phyloP scores from a whole-genome alignment of 2,888 invertebrate genomes.

The Cryptops parisi region DNA sequence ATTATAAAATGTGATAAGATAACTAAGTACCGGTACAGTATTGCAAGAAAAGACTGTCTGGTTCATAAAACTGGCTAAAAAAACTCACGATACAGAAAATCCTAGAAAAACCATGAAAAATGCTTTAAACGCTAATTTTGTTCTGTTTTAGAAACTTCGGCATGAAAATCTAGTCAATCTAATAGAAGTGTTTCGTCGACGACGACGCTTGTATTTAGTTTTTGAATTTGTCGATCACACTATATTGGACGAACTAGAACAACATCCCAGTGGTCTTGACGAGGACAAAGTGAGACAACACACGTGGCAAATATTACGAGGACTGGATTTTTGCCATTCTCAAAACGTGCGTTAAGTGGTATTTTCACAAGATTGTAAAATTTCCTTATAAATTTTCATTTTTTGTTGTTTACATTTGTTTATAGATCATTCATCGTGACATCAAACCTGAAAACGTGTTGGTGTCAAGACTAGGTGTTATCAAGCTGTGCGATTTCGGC shows the following conservation, averaged over 20 bases:
- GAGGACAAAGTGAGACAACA: slow-evolving; percentile 57
- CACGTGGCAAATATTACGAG: slow-evolving; percentile 65
- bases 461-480: slow-evolving; percentile 60
- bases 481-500: slow-evolving; percentile 83
- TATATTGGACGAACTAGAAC: slow-evolving; percentile 66
- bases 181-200: slow-evolving; percentile 72
- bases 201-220: slow-evolving; percentile 69
- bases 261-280: slow-evolving; percentile 51
- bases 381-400: not conserved
- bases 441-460: slow-evolving; percentile 81
- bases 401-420: not conserved
- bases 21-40: too few species aligned
- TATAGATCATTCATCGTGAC: slow-evolving; percentile 71
- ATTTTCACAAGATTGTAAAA: not conserved
- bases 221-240: slow-evolving; percentile 80
- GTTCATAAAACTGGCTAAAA: too few species aligned
- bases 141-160: slow-evolving; percentile 50
- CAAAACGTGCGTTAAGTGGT: slow-evolving; percentile 63
- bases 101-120: not conserved
- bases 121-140: too few species aligned
- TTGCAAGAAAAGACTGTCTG: too few species aligned
- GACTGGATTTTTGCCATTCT: slow-evolving; percentile 64
- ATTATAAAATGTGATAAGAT: too few species aligned
- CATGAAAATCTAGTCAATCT: slow-evolving; percentile 79
- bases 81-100: too few species aligned